Base-by-base conservation (phyloP, 2,888 invertebrate genomes). In the Hymenopus coronatus region DNA sequence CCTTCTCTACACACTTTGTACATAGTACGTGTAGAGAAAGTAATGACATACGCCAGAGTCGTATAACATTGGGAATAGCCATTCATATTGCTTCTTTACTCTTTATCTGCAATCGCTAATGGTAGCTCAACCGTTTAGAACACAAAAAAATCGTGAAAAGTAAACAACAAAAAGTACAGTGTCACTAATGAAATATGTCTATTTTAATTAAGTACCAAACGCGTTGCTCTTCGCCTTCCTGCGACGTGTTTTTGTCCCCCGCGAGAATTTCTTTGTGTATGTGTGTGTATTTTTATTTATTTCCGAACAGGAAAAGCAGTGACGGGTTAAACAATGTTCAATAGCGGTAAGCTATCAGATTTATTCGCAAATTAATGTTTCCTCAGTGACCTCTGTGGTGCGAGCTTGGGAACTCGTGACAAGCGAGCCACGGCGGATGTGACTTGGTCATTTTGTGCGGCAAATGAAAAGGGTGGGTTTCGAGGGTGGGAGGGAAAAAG, bases 331-430 rank as follows among this genome's bases (percentile, higher is more conserved):
- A 40, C 40, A 40, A 40, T 40, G 40, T 70, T 70, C 54, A 70
- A 70, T 70, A 20, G 54, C 3, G 25, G 54, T 25, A 70, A 70
- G 54, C 54, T 20, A 85, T 85, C 54, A 85, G n/a, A 85, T 54
- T 54, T 85, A 85, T 85, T 28, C 40, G 85, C 54, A 85, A 54
- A 85, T 85, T 85, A 46, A 20, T 54, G 85, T 14, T n/a, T 85
- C 15, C 28, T 70, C 54, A 70, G 54, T 70, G 54, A 70, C 54
- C 54, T 70, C 54, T 70, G 54, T 70, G 54, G 54, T 70, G 25
- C 54, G 33, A 33, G 33, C 33, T 70, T 70, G 54, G 15, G 20
- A 70, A 70, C 54, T 70, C 6, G 25, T 70, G 54, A 70, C 54
- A 70, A 40, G 40, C 40, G 40, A 40, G 40, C 40, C 40, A 40